Evolutionary conservation across 2,888 invertebrate species (phyloP), one percentile per base, ranked within the genome.

Genomic region (Hirtodrosophila duncani): DNA sequence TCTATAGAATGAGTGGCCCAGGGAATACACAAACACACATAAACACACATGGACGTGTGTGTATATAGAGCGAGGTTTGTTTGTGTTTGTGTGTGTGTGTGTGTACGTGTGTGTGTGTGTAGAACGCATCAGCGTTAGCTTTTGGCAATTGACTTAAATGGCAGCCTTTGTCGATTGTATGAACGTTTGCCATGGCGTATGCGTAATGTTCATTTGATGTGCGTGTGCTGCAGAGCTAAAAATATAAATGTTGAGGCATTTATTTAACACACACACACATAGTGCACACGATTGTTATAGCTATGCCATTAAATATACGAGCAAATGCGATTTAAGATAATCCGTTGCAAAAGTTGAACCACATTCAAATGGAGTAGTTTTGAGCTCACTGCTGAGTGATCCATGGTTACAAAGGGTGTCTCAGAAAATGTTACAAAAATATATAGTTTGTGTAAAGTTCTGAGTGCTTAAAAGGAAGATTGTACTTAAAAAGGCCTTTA

Each of bases 131-230:
- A 70, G 75, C 75, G 71, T 72, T 78, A 67, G 65, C 67, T 67
- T 71, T 62, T 48, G 65, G 64, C 79, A 72, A 72, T 72, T 75
- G 79, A 78, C 71, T 72, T 71, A 79, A 79, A 72, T 72, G 77
- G 56, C 60, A 70, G 59, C 53, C 75, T 67, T 70, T 75, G 70
- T 75, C 53, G 49, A 50, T 50, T 37, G 44, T 44, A 63, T 63
- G 63, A 70, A 45, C 42, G 46, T 21, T 50, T 50, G 50, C 48
- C 59, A 52, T 51, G 64, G 75, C 77, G 77, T 79, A 79, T 79
- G 66, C 66, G 68, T 68, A 74, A 79, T 79, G 77, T 49, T 63
- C 74, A 78, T 71, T 71, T 78, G 58, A 78, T 69, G 74, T 74
- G 70, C 78, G 78, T 78, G 78, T 78, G 78, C 60, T 49, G 30